Evolutionary conservation across 1,140 invertebrate species (phyloP), one percentile per base, ranked within the genome.

Genomic region (Berghia stephanieae): DNA sequence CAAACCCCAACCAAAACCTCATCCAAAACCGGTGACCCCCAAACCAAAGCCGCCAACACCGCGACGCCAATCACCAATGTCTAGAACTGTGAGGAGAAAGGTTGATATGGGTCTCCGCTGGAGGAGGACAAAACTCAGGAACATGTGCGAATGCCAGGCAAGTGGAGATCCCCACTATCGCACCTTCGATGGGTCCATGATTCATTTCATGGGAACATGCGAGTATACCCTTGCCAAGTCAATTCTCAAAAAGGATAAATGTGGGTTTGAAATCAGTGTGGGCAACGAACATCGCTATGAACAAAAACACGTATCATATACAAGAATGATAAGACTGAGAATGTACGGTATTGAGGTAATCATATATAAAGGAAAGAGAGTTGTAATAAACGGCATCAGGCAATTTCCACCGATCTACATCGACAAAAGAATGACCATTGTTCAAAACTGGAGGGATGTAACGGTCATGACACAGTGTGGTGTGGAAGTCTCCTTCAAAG

Each of bases 121-220:
- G n/a, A n/a, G n/a, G n/a, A n/a, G n/a, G n/a, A n/a, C n/a, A n/a
- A n/a, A n/a, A n/a, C 80, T 90, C 86, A n/a, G 80, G 93, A 93
- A 91, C 73, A 94, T 96, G 63, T 95, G 94, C 13, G 93, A 95
- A 0, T 97, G 96, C 87, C 95, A 94, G 0, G 95, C 96, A 0
- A 97, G 95, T 83, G 96, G 96, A 1, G 96, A 97, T 88, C 95
- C 96, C 0, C 95, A 97, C 84, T 97, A 96, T 86, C 93, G 94
- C 79, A 96, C 95, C 10, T 98, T 96, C 85, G 96, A 98, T 83
- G 95, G 96, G 24, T 93, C 94, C 84, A 94, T 95, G 82, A 97
- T 94, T 86, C 96, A 94, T 83, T 98, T 97, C 84, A 95, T 96
- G 85, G 89, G 88, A n/a, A 79, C 49, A 2, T 86, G 85, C 66